Evolutionary conservation across 1,140 invertebrate genomes (phyloP), one percentile per base, ranked within the genome.

Genomic region (Pseudomyrmex gracilis): DNA sequence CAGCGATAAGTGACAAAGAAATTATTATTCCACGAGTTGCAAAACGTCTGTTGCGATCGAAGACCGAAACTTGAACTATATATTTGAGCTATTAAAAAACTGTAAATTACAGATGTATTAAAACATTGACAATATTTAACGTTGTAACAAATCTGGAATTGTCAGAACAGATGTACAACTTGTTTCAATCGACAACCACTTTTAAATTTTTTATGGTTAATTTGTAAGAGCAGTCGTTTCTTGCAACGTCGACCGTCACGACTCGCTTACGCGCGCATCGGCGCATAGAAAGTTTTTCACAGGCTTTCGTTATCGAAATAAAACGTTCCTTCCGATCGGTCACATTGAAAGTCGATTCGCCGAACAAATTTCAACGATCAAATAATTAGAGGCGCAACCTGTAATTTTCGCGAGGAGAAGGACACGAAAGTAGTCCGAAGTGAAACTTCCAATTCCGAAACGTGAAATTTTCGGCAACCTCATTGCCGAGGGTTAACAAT

Each of bases 401-500:
- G 10, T 70, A 70, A 80, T 80, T 71, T 71, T 20, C 66, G 66
- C 45, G 24, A 63, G 17, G 24, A 63, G 17, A 64, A 43, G 53
- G 20, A 61, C 51, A 43, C 10, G 55, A 73, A 80, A 80, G 76
- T 80, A 45, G 53, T 10, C 34, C 76, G 53, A 5, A 71, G 76
- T 71, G 76, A 80, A 80, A 80, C 45, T 60, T 74, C 20, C 63
- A 70, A 34, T 13, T 8, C 53, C 34, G 34, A 34, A 17, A 3
- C 13, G 61, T 15, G n/a, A 34, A 80, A 80, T 77, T 84, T 76
- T 71, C 49, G 53, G 73, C 55, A 84, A 73, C 76, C 60, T 74
- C 53, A 55, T 87, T 22, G 80, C 4, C 49, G 49, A 9, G 85
- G 85, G 60, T 87, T 67, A 84, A 78, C 86, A 83, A 87, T 60